phyloP scores from a whole-genome alignment of 1,140 invertebrate species.

The Drosophila cardini region DNA sequence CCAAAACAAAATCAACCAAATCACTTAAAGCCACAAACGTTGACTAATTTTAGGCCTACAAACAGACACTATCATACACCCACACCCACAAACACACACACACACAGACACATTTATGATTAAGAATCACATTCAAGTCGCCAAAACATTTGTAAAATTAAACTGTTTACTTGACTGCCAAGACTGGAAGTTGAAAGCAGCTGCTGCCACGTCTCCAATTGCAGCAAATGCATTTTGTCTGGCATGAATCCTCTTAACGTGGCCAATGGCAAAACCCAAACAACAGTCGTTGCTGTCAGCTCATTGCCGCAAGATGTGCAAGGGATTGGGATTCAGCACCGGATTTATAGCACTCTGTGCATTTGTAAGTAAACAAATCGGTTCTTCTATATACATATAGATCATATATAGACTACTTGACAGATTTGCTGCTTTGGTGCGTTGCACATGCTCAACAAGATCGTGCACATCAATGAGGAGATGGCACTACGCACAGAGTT shows the following conservation, averaged over 20 bases:
- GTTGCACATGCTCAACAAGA: slow-evolving; percentile 56
- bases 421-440: slow-evolving; percentile 60
- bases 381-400: no score
- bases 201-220: slow-evolving; percentile 45
- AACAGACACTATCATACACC: slow-evolving; percentile 6
- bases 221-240: slow-evolving; percentile 18
- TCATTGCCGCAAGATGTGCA: slow-evolving; percentile 50
- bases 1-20: slow-evolving; percentile 28
- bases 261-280: neutral
- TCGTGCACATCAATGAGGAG: slow-evolving; percentile 44
- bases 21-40: slow-evolving; percentile 44
- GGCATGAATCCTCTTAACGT: slow-evolving; percentile 11
- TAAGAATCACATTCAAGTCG: slow-evolving; percentile 75
- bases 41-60: slow-evolving; percentile 68
- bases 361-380: slow-evolving; percentile 48
- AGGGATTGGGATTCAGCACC: slow-evolving; percentile 43
- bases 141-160: slow-evolving; percentile 76
- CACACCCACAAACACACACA: slow-evolving; percentile 12
- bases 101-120: slow-evolving; percentile 55
- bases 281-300: slow-evolving; percentile 25
- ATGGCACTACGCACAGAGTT: neutral
- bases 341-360: slow-evolving; percentile 45
- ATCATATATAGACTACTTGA: neutral
- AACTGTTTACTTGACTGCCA: slow-evolving; percentile 59
- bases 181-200: slow-evolving; percentile 35